Percentiles rank a stretch among this genome's conserved stretches.
Evolutionary conservation across 2,113 vertebrate species (phyloP).

Genomic region (Pteruthius melanotis): DNA sequence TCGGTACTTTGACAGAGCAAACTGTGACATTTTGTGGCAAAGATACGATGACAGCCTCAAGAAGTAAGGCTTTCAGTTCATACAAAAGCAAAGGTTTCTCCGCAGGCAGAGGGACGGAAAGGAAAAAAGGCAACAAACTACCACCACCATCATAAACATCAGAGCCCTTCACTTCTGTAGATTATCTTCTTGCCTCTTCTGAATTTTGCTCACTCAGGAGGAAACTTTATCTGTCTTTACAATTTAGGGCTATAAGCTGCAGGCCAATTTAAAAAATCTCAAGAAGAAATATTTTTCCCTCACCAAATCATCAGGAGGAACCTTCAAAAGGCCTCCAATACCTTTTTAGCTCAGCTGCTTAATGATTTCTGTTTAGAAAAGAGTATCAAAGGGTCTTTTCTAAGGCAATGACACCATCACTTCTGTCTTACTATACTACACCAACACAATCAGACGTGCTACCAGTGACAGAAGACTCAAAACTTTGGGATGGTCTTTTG

Average conservation of each 20-base stretch:
- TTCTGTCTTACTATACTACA: neutral
- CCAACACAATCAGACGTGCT: neutral
- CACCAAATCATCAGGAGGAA: neutral
- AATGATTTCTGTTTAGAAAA: neutral
- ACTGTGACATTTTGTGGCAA: neutral
- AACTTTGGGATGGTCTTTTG: neutral
- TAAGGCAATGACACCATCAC: neutral
- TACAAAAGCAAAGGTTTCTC: neutral
- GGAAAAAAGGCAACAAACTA: neutral
- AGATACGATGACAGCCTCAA: neutral
- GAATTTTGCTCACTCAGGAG: neutral
- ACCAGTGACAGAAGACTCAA: neutral
- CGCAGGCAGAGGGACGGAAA: neutral
- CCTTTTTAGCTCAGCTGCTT: neutral
- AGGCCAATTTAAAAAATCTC: neutral
- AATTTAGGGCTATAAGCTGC: neutral
- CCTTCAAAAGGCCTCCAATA: neutral
- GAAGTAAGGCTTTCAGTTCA: neutral
- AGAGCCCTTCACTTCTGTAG: neutral
- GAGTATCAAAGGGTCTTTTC: neutral
- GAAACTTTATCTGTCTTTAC: accelerated
- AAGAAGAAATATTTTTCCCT: neutral
- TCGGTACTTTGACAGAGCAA: neutral
- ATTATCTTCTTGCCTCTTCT: neutral
- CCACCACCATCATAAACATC: neutral